phyloP scores from a whole-genome alignment of 1,140 invertebrate genomes.

The Wasmannia auropunctata region DNA sequence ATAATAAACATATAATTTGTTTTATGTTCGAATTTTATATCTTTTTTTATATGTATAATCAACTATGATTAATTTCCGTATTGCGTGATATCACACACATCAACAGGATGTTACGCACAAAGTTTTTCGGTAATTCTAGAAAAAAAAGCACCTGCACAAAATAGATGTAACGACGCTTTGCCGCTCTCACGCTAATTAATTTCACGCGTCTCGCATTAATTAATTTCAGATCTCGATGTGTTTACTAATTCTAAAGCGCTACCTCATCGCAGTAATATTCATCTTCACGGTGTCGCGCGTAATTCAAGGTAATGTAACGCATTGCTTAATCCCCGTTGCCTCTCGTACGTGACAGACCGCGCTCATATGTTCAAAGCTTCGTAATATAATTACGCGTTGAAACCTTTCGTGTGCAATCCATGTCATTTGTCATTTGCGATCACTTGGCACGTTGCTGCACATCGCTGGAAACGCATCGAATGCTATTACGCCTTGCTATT shows the following conservation, averaged over 20 bases:
- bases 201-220: slow-evolving; percentile 31
- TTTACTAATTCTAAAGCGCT: slow-evolving; percentile 51
- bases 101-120: not conserved
- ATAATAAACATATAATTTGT: not conserved
- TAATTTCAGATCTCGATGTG: slow-evolving; percentile 49
- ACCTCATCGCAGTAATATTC: slow-evolving; percentile 46
- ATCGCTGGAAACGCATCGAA: slow-evolving; percentile 30
- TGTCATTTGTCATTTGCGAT: not conserved
- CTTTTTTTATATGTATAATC: slow-evolving; percentile 5
- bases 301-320: slow-evolving; percentile 42
- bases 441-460: not conserved
- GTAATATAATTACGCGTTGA: slow-evolving; percentile 4
- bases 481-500: slow-evolving; percentile 17
- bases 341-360: not conserved
- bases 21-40: not conserved
- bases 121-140: not conserved
- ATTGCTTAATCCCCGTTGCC: not conserved
- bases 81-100: not conserved
- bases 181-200: slow-evolving; percentile 46
- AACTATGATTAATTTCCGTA: not conserved
- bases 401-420: not conserved
- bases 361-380: not conserved
- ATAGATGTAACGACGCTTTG: slow-evolving; percentile 28
- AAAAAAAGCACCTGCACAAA: not conserved
- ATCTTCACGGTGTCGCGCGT: slow-evolving; percentile 20